Conservation (phyloP, 1,140 invertebrate species). For the Drosophila funebris region DNA sequence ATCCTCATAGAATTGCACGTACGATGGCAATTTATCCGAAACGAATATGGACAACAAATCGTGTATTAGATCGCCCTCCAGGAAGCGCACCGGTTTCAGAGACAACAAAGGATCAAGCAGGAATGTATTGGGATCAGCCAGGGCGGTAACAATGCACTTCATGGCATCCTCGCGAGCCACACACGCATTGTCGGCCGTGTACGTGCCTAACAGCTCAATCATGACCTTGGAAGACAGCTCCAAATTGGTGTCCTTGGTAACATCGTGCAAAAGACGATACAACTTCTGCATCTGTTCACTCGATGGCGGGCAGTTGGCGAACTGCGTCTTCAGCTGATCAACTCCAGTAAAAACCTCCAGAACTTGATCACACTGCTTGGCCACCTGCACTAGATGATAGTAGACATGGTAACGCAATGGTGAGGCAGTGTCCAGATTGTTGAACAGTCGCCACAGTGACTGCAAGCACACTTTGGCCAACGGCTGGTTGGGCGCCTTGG, state of each 20-base stretch:
- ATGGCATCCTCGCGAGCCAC: conserved; percentile 98
- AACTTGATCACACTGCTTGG: conserved; percentile 93
- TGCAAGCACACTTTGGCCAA: conserved; percentile 92
- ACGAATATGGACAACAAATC: conserved; percentile 98
- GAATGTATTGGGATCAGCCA: conserved; percentile 97
- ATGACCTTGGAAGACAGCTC: conserved; percentile 97
- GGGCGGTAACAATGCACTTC: conserved; percentile 96
- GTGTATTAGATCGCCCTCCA: conserved; percentile 98
- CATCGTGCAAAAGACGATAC: conserved; percentile 94
- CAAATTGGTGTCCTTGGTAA: conserved; percentile 89
- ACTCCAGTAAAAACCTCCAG: conserved; percentile 91
- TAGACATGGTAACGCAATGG: conserved; percentile 96
- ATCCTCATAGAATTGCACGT: conserved; percentile 95
- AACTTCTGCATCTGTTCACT: conserved; percentile 97
- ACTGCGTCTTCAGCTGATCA: conserved; percentile 93
- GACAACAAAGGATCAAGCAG: conserved; percentile 96
- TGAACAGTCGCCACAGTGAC: conserved; percentile 95
- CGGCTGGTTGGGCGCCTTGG: conserved; percentile 94
- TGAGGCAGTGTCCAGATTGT: conserved; percentile 93
- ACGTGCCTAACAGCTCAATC: conserved; percentile 97
- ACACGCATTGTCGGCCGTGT: conserved; percentile 98
- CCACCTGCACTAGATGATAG: conserved; percentile 94
- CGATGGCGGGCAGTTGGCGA: conserved; percentile 91
- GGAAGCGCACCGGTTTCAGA: conserved; percentile 96
- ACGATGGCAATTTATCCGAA: conserved; percentile 95